These are phyloP conservation scores for Aphelocoma californica DNA, from an alignment of 2,797 vertebrate genomes.

Conservation along the genomic window DNA sequence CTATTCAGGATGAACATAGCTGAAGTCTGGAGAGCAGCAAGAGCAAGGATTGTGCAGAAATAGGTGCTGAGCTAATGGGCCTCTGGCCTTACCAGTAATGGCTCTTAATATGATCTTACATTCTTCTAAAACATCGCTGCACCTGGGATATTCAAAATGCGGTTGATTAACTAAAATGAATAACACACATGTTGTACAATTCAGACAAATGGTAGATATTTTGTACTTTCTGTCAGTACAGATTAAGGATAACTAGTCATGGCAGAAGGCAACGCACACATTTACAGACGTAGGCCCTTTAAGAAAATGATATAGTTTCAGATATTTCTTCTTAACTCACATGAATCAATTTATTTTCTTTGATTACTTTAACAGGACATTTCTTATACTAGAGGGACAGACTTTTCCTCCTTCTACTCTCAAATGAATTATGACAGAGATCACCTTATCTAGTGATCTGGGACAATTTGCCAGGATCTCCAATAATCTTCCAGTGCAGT, in stretches of 20 bases:
- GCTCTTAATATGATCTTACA: background rate
- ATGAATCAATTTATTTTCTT: constrained; percentile 18
- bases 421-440: constrained; percentile 28
- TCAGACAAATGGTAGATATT: background rate
- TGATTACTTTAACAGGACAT: constrained; percentile 27
- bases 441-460: constrained; percentile 13
- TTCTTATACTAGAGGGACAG: constrained; percentile 1
- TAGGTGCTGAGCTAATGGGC: background rate
- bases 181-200: fast-evolving
- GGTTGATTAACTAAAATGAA: background rate
- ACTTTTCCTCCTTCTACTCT: background rate
- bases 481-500: constrained; percentile 5
- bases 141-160: background rate
- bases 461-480: constrained; percentile 9
- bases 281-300: background rate
- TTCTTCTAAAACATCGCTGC: background rate
- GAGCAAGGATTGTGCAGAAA: background rate
- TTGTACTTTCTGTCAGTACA: background rate
- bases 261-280: background rate
- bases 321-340: background rate
- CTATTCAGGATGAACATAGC: background rate
- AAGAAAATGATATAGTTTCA: background rate
- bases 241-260: background rate
- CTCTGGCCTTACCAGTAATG: background rate
- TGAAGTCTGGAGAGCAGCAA: background rate